These are phyloP conservation scores for Limnephilus lunatus DNA, from an alignment of 2,888 invertebrate species.

Conservation along the genomic window DNA sequence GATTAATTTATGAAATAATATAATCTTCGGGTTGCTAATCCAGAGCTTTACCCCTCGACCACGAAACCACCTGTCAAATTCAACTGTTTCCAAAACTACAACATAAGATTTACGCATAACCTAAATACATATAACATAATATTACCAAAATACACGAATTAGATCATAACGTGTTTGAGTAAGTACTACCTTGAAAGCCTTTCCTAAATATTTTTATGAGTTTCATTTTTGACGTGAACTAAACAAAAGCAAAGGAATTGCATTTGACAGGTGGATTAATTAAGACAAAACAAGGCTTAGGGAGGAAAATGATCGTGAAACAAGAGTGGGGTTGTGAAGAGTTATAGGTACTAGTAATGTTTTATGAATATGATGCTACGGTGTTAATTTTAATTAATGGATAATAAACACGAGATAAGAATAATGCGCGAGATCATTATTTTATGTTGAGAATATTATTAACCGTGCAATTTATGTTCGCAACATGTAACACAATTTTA, in stretches of 20 bases:
- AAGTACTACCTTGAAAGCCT: not conserved
- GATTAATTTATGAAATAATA: no score
- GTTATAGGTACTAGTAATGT: not conserved
- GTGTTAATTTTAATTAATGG: not conserved
- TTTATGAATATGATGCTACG: not conserved
- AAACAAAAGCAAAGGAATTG: not conserved
- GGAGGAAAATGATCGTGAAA: not conserved
- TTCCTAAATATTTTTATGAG: not conserved
- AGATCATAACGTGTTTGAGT: not conserved
- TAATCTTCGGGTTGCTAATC: no score
- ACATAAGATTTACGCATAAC: not conserved
- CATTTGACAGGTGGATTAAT: not conserved
- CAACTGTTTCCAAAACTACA: not conserved
- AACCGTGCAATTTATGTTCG: not conserved
- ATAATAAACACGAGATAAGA: not conserved
- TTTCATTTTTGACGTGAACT: not conserved
- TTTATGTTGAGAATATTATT: not conserved
- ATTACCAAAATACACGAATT: no score
- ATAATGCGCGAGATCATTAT: not conserved
- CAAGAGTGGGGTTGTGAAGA: not conserved
- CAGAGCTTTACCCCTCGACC: no score
- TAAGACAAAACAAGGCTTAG: not conserved
- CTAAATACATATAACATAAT: not conserved
- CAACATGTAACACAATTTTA: no score
- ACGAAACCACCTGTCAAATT: not conserved